A percentile compares a stretch with the other conserved stretches of the same genome.
Conservation (phyloP, 2,888 invertebrate species). For the Zeuzera pyrina region DNA sequence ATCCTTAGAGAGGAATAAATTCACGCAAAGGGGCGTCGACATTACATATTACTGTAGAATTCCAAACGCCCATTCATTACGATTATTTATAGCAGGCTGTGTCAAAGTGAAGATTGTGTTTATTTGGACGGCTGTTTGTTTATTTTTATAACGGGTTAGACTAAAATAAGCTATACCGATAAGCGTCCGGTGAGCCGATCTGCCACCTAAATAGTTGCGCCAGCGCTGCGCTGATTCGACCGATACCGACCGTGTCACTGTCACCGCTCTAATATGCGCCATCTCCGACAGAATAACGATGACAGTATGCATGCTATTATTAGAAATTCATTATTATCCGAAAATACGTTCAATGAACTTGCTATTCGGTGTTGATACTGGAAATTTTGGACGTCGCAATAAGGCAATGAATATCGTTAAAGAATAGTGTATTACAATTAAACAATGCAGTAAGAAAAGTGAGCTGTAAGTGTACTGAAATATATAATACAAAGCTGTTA, state of each 20-base stretch:
- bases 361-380: too few relatives aligned
- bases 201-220: conserved; percentile 32
- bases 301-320: conserved; percentile 50
- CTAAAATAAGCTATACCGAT: conserved; percentile 56
- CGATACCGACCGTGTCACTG: conserved; percentile 47
- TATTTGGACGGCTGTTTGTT: conserved; percentile 64
- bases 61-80: conserved; percentile 66
- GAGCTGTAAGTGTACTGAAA: too few relatives aligned
- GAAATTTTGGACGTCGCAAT: too few relatives aligned
- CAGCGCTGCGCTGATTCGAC: conserved; percentile 34
- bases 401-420: too few relatives aligned
- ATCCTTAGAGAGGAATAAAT: conserved; percentile 58
- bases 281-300: conserved; percentile 39
- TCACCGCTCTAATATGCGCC: conserved; percentile 37
- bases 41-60: conserved; percentile 61
- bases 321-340: conserved; percentile 45
- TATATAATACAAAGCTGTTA: too few relatives aligned
- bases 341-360: conserved; percentile 45
- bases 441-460: too few relatives aligned
- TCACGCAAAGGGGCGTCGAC: conserved; percentile 55
- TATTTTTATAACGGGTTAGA: conserved; percentile 62
- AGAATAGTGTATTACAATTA: too few relatives aligned
- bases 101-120: conserved; percentile 64
- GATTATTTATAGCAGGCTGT: conserved; percentile 66
- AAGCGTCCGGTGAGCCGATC: conserved; percentile 45